Evolutionary conservation across 2,888 invertebrate genomes (phyloP).

Genomic region (Leptopilina myrica): DNA sequence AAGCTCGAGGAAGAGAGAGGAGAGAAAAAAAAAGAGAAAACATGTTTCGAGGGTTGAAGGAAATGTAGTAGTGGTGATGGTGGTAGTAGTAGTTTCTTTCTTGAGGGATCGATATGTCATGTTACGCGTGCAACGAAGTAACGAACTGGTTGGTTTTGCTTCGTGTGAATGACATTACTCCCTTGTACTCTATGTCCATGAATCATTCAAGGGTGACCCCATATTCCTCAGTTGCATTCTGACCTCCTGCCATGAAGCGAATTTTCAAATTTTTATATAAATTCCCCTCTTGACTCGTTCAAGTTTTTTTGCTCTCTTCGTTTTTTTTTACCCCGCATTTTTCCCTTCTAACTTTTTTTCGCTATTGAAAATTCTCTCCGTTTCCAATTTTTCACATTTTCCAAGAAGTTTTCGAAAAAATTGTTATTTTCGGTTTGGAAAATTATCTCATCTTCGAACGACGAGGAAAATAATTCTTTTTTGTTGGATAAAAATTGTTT

Average conservation of each 20-base stretch:
- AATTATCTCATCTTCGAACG: too few relatives aligned
- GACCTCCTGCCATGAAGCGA: conserved; percentile 23
- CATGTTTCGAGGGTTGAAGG: conserved; percentile 20
- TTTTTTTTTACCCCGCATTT: too few relatives aligned
- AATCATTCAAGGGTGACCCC: conserved; percentile 66
- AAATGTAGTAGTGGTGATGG: conserved; percentile 26
- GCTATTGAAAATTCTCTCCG: too few relatives aligned
- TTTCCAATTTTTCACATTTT: too few relatives aligned
- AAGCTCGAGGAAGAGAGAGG: neutral
- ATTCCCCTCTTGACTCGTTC: too few relatives aligned
- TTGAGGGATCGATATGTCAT: conserved; percentile 61
- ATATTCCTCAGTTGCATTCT: conserved; percentile 40
- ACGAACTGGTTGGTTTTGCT: conserved; percentile 48
- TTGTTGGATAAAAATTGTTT: too few relatives aligned
- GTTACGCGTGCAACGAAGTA: conserved; percentile 52
- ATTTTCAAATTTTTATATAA: conserved; percentile 8
- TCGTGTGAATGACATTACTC: conserved; percentile 59
- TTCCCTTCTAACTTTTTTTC: too few relatives aligned
- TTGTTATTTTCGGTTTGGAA: too few relatives aligned
- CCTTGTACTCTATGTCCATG: conserved; percentile 58
- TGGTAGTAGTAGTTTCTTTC: neutral
- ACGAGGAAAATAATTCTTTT: too few relatives aligned
- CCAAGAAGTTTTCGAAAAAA: too few relatives aligned
- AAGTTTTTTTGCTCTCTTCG: too few relatives aligned
- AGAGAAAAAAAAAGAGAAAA: neutral